A percentile compares a stretch with the other conserved stretches of the same genome.
Evolutionary conservation across 2,113 vertebrate genomes (phyloP).

Genomic region (Prietella phreatophila): DNA sequence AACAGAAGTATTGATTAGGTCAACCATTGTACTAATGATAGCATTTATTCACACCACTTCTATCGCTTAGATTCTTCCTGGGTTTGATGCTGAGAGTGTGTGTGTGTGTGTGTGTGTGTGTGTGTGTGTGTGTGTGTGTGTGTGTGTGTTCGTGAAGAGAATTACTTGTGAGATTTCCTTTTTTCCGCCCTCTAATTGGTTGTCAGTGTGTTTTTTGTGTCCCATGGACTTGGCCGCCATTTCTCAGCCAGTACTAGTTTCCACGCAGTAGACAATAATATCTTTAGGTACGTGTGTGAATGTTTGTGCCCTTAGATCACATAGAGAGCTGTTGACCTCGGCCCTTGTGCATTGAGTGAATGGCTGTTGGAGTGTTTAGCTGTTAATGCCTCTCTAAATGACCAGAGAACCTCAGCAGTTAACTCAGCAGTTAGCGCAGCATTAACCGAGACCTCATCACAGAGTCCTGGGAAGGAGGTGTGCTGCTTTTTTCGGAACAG

Average conservation of each 20-base stretch:
- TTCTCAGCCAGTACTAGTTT: constrained; percentile 17
- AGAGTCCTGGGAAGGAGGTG: constrained; percentile 4
- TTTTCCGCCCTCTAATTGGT: constrained; percentile 57
- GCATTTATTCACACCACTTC: background rate
- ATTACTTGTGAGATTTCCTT: constrained; percentile 53
- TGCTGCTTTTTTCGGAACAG: background rate
- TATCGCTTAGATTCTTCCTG: background rate
- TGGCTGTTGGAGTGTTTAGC: constrained; percentile 26
- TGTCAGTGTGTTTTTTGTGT: constrained; percentile 63
- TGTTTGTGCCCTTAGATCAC: constrained; percentile 1
- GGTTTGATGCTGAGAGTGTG: background rate
- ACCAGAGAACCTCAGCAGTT: constrained; percentile 27
- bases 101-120: background rate
- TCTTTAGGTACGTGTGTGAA: constrained; percentile 18
- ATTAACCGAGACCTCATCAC: background rate
- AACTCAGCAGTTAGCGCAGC: constrained; percentile 2
- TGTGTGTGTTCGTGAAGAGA: constrained; percentile 34
- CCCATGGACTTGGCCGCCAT: constrained; percentile 52
- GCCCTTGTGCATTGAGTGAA: constrained; percentile 13
- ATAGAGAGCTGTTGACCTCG: constrained; percentile 42
- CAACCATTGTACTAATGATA: background rate
- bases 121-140: background rate
- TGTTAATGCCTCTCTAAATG: constrained; percentile 35
- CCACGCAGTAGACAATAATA: background rate
- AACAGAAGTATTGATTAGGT: background rate